Conservation (phyloP, 1,140 invertebrate genomes). For the Acromyrmex charruanus region DNA sequence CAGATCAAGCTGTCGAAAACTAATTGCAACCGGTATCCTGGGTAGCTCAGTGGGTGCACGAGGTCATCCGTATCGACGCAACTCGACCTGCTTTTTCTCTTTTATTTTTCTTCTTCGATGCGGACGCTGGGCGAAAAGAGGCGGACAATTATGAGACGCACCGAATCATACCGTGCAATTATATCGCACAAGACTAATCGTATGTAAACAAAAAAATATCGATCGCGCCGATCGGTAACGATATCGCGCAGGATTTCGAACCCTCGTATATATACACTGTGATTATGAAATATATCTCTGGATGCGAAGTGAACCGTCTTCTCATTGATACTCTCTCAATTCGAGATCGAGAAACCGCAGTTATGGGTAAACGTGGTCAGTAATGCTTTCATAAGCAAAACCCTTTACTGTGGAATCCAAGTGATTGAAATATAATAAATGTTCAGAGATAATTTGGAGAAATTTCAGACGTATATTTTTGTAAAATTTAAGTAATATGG, state of each 20-base stretch:
- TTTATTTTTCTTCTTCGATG: neutral
- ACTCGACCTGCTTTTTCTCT: conserved; percentile 42
- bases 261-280: conserved; percentile 33
- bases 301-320: conserved; percentile 33
- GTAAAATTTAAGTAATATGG: neutral
- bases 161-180: conserved; percentile 54
- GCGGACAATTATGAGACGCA: conserved; percentile 47
- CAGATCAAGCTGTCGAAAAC: conserved; percentile 72
- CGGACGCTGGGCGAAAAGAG: conserved; percentile 32
- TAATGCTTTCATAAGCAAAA: neutral
- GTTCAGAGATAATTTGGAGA: neutral
- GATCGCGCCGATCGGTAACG: conserved; percentile 58
- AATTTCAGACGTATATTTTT: conserved; percentile 1
- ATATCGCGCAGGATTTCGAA: conserved; percentile 20
- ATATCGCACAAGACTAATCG: conserved; percentile 59
- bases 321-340: conserved; percentile 24
- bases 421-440: conserved; percentile 1
- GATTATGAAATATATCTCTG: conserved; percentile 51
- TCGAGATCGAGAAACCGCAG: neutral
- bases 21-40: conserved; percentile 71
- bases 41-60: conserved; percentile 39
- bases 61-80: conserved; percentile 46
- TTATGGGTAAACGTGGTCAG: neutral
- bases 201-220: conserved; percentile 67
- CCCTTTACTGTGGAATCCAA: neutral